phyloP scores from a whole-genome alignment of 2,888 invertebrate species.

The Eretmocerus hayati region DNA sequence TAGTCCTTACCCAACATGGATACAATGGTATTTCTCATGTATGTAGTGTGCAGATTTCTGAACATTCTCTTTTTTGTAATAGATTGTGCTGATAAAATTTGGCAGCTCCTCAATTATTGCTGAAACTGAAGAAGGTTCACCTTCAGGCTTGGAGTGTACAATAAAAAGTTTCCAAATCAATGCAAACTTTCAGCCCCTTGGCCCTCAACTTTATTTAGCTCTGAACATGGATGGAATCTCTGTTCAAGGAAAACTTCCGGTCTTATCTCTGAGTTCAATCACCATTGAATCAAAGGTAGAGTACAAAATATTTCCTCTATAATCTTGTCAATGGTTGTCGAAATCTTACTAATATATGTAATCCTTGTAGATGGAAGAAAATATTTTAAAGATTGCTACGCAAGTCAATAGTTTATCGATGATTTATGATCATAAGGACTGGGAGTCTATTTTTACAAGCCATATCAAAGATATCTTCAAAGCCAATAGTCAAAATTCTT shows the following conservation, averaged over 20 bases:
- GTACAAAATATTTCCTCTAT: too few relatives aligned
- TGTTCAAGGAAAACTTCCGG: slow-evolving; percentile 40
- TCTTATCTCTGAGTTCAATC: slow-evolving; percentile 37
- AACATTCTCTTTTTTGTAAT: slow-evolving; percentile 23
- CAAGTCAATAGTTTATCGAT: slow-evolving; percentile 60
- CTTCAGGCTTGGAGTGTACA: slow-evolving; percentile 65
- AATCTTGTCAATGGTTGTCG: too few relatives aligned
- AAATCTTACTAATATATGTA: background rate
- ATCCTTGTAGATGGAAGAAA: slow-evolving; percentile 38
- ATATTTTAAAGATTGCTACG: slow-evolving; percentile 36
- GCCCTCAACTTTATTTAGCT: slow-evolving; percentile 34
- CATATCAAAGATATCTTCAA: slow-evolving; percentile 30
- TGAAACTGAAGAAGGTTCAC: slow-evolving; percentile 58
- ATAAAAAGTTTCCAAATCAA: slow-evolving; percentile 59
- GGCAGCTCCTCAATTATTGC: slow-evolving; percentile 66
- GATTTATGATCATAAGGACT: slow-evolving; percentile 59
- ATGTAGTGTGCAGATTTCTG: too few relatives aligned
- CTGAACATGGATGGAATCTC: slow-evolving; percentile 39
- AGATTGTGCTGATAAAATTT: slow-evolving; percentile 68
- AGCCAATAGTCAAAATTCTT: slow-evolving; percentile 31
- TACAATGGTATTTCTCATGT: too few relatives aligned
- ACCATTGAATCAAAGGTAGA: slow-evolving; percentile 38
- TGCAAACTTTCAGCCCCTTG: slow-evolving; percentile 37
- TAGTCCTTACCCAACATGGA: slow-evolving; percentile 26
- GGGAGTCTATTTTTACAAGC: slow-evolving; percentile 41